Conservation (phyloP, 2,113 vertebrate species). For the Lophius piscatorius region DNA sequence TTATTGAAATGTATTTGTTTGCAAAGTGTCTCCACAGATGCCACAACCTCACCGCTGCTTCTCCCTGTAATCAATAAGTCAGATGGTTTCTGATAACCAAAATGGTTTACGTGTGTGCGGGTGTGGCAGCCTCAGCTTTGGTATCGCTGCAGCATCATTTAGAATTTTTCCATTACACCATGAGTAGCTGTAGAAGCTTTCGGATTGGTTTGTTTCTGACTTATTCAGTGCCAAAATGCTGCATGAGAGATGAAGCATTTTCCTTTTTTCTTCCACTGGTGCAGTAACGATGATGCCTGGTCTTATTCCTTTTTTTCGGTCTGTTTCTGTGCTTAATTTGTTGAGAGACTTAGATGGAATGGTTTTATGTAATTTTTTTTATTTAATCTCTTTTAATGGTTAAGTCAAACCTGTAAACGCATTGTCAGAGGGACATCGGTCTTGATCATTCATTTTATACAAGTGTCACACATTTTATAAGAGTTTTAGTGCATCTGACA, state of each 20-base stretch:
- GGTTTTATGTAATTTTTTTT: slow-evolving; percentile 20
- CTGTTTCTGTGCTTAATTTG: slow-evolving; percentile 12
- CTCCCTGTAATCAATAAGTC: slow-evolving; percentile 25
- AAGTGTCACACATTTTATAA: slow-evolving; percentile 16
- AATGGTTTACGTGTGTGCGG: slow-evolving; percentile 11
- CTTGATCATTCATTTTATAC: slow-evolving; percentile 32
- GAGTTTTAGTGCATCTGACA: not conserved
- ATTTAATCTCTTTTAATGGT: slow-evolving; percentile 20
- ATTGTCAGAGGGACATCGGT: not conserved
- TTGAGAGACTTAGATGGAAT: not conserved
- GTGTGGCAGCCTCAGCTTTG: not conserved
- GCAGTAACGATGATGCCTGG: slow-evolving; percentile 10
- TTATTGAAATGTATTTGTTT: slow-evolving; percentile 23
- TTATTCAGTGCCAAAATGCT: slow-evolving; percentile 15
- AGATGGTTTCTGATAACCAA: slow-evolving; percentile 51
- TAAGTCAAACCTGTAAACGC: slow-evolving; percentile 18
- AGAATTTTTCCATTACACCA: slow-evolving; percentile 44
- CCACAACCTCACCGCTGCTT: slow-evolving; percentile 12
- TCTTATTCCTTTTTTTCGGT: not conserved
- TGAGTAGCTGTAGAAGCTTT: slow-evolving; percentile 14
- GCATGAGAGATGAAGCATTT: slow-evolving; percentile 26
- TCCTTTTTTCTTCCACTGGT: slow-evolving; percentile 8
- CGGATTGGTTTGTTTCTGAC: slow-evolving; percentile 29
- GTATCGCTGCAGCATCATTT: slow-evolving; percentile 28
- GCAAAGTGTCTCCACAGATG: no score